A percentile compares a stretch with the other conserved stretches of the same genome.
Evolutionary conservation across 1,140 invertebrate genomes (phyloP).

Genomic region (Onthophagus taurus): DNA sequence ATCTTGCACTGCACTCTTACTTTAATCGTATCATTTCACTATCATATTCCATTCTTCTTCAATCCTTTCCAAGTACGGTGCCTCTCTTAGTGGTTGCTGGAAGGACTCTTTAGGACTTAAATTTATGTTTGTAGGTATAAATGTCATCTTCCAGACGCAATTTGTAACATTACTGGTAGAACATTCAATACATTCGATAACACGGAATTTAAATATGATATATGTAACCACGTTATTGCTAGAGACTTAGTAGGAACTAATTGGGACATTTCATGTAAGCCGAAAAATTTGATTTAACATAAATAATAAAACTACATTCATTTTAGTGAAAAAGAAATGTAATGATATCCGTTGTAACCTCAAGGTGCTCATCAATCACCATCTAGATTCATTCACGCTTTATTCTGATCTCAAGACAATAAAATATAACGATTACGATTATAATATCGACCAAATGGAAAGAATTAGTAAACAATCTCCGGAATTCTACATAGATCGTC

Average conservation of each 20-base stretch:
- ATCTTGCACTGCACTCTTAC: no score
- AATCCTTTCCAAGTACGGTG: no score
- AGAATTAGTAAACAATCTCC: slow-evolving; percentile 53
- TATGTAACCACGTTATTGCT: slow-evolving; percentile 69
- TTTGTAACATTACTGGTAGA: slow-evolving; percentile 63
- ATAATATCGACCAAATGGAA: slow-evolving; percentile 56
- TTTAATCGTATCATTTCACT: no score
- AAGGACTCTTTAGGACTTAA: background rate
- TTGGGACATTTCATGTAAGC: slow-evolving; percentile 58
- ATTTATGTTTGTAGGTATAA: slow-evolving; percentile 43
- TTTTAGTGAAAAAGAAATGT: slow-evolving; percentile 57
- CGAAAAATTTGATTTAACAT: slow-evolving; percentile 4
- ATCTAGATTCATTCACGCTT: slow-evolving; percentile 47
- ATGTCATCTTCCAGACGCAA: slow-evolving; percentile 52
- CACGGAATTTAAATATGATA: slow-evolving; percentile 63
- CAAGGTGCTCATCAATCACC: slow-evolving; percentile 46
- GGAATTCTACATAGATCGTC: slow-evolving; percentile 54
- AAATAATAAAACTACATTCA: slow-evolving; percentile 4
- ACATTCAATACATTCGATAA: slow-evolving; percentile 72
- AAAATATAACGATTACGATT: slow-evolving; percentile 53
- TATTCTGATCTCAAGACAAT: slow-evolving; percentile 56
- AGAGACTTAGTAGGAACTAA: slow-evolving; percentile 51
- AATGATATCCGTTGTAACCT: slow-evolving; percentile 38
- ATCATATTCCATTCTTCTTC: no score
- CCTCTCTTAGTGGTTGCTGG: no score